Conservation (phyloP, 2,113 vertebrate species). For the Cervus canadensis region DNA sequence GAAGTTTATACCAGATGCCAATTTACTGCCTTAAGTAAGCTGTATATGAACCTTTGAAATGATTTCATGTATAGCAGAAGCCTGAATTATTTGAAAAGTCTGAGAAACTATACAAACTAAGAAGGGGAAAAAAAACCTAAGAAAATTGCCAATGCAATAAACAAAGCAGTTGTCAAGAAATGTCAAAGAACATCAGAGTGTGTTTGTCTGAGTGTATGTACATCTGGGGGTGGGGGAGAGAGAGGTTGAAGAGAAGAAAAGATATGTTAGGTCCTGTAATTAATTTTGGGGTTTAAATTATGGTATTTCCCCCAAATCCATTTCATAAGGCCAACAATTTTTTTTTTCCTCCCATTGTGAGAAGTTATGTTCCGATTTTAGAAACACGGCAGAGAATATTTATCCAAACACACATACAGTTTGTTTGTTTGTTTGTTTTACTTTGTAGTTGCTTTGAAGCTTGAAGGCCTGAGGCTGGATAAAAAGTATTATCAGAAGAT, state of each 20-base stretch:
- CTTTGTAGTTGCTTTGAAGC: not conserved
- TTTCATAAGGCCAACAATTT: not conserved
- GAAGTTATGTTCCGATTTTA: not conserved
- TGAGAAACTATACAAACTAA: not conserved
- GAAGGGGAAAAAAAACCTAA: not conserved
- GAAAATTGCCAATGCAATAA: not conserved
- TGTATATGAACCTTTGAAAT: not conserved
- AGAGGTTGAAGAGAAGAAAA: not conserved
- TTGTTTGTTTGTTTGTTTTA: not conserved
- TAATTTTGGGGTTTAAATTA: not conserved
- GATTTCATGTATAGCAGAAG: not conserved
- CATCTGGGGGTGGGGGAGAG: not conserved
- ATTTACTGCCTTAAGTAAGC: not conserved
- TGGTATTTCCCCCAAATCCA: conserved; percentile 38
- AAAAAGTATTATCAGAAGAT: not conserved
- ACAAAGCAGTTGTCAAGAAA: conserved; percentile 1
- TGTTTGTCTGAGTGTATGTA: not conserved
- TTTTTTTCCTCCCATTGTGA: not conserved
- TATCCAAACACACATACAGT: not conserved
- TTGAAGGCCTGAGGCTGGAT: not conserved
- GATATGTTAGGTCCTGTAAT: not conserved
- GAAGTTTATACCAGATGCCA: not conserved
- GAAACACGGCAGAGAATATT: not conserved
- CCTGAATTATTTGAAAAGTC: conserved; percentile 11
- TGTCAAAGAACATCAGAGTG: not conserved